phyloP scores from a whole-genome alignment of 2,113 vertebrate genomes.

The Litocranius walleri region DNA sequence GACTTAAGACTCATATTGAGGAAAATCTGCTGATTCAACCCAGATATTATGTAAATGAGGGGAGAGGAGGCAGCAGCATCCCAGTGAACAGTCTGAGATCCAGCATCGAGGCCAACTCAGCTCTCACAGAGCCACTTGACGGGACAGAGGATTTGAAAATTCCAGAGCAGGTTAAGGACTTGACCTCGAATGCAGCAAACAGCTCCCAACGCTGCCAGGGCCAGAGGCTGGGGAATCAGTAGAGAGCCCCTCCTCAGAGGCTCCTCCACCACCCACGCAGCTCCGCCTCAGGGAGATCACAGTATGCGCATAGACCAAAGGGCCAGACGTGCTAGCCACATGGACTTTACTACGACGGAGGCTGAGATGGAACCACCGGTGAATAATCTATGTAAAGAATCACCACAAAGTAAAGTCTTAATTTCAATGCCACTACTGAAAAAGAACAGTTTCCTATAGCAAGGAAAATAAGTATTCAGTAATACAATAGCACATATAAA shows the following conservation, averaged over 20 bases:
- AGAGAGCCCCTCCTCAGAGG: not conserved
- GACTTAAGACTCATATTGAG: not conserved
- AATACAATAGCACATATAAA: not conserved
- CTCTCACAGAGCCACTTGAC: not conserved
- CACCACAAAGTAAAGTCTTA: not conserved
- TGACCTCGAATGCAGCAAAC: not conserved
- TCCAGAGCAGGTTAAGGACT: not conserved
- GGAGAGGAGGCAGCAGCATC: not conserved
- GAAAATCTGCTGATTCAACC: not conserved
- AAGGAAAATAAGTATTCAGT: not conserved
- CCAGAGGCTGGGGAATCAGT: not conserved
- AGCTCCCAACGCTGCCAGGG: not conserved
- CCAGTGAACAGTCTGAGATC: not conserved
- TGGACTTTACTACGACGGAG: not conserved
- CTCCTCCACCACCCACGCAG: not conserved
- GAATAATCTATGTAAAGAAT: not conserved
- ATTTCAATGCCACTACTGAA: not conserved
- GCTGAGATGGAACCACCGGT: not conserved
- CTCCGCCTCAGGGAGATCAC: accelerated
- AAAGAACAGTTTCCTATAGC: not conserved
- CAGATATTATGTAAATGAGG: not conserved
- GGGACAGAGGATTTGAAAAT: not conserved
- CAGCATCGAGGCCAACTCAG: not conserved
- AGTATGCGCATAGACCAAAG: not conserved
- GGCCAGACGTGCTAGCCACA: not conserved